phyloP scores from a whole-genome alignment of 2,113 vertebrate genomes.

The Desmodus rotundus region DNA sequence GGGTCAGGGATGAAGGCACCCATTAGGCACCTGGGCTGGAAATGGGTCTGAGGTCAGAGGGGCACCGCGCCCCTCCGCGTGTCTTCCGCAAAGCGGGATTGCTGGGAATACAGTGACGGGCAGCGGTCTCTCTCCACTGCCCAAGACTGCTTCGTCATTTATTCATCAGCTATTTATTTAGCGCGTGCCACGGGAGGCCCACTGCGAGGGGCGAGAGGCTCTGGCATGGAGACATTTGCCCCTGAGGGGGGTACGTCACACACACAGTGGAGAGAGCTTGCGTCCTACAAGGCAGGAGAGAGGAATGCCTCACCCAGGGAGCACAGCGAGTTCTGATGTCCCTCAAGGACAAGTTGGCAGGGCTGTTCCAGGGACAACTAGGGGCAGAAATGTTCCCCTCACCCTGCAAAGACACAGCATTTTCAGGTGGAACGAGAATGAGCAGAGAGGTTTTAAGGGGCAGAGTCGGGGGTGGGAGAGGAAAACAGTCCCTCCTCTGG shows the following conservation, averaged over 20 bases:
- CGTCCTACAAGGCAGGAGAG: background rate
- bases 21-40: background rate
- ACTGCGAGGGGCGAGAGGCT: background rate
- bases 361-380: background rate
- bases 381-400: background rate
- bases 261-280: background rate
- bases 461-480: background rate
- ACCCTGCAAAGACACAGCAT: background rate
- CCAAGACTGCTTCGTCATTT: background rate
- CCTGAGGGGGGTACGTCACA: background rate
- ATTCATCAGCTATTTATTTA: background rate
- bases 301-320: background rate
- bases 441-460: background rate
- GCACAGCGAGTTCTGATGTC: background rate
- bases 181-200: background rate
- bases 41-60: background rate
- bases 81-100: background rate
- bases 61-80: rapidly evolving
- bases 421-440: background rate
- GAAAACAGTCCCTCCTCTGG: background rate
- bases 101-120: too few relatives aligned
- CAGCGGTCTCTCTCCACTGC: background rate
- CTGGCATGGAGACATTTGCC: background rate
- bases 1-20: background rate
- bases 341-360: background rate